These are phyloP conservation scores for Lophura nycthemera DNA, from an alignment of 2,113 vertebrate genomes.

Conservation along the genomic window DNA sequence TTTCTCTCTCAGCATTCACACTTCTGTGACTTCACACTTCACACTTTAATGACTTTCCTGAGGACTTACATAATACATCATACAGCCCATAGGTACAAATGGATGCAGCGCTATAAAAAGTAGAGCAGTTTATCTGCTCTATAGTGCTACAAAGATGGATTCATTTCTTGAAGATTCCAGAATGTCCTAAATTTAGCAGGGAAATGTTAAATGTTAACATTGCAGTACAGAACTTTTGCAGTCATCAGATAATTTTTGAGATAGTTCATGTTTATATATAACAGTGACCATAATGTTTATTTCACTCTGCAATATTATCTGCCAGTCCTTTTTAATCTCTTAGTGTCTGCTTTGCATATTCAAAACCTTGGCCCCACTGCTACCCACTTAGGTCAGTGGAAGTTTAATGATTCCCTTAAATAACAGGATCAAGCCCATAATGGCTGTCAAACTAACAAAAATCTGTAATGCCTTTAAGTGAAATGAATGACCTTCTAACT, in stretches of 20 bases:
- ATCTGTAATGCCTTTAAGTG: constrained; percentile 9
- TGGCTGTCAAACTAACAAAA: constrained; percentile 54
- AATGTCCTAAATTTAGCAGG: neutral
- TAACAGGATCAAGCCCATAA: constrained; percentile 56
- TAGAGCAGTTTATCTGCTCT: neutral
- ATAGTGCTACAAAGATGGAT: neutral
- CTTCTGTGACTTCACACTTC: neutral
- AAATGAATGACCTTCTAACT: constrained; percentile 56
- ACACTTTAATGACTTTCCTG: neutral
- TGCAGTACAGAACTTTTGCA: neutral
- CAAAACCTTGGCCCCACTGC: constrained; percentile 4
- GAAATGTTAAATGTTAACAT: neutral
- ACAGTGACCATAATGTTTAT: neutral
- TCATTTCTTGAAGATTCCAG: neutral
- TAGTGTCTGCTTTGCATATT: constrained; percentile 1
- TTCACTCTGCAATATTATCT: neutral
- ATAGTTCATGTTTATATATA: neutral
- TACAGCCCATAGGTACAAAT: neutral
- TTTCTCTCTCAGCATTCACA: neutral
- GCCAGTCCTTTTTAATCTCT: neutral
- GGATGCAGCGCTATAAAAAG: neutral
- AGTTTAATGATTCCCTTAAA: constrained; percentile 51
- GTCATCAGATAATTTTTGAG: neutral
- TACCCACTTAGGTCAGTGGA: constrained; percentile 26
- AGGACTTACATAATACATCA: neutral